These are phyloP conservation scores for Malurus leucopterus DNA, from an alignment of 2,797 vertebrate species.

Conservation along the genomic window DNA sequence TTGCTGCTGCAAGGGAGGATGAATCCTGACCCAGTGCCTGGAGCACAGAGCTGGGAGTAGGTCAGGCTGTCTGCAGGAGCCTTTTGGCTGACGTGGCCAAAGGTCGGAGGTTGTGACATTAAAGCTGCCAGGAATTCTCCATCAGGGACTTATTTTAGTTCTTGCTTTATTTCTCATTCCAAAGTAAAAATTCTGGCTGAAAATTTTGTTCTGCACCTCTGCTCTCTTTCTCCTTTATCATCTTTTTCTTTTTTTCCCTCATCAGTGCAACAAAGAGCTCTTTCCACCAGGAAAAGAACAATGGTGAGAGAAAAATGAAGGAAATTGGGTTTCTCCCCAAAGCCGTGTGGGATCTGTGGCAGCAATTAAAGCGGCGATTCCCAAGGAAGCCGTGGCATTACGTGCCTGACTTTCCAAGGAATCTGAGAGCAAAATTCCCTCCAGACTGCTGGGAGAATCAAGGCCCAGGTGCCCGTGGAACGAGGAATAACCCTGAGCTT, in stretches of 20 bases:
- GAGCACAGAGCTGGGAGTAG: neutral
- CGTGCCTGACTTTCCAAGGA: neutral
- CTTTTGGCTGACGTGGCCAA: neutral
- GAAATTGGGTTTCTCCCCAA: neutral
- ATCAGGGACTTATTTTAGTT: neutral
- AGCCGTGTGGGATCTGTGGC: neutral
- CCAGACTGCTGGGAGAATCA: neutral
- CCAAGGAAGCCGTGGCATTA: neutral
- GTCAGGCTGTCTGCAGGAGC: neutral
- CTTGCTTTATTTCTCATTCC: neutral
- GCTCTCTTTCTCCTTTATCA: neutral
- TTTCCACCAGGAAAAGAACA: neutral
- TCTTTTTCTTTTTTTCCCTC: neutral
- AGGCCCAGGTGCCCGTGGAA: neutral
- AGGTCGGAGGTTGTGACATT: neutral
- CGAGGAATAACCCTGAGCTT: neutral
- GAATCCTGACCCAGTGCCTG: neutral
- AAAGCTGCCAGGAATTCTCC: constrained; percentile 1
- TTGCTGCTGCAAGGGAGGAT: neutral
- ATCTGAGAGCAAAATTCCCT: neutral
- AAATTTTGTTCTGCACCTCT: neutral
- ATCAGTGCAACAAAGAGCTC: neutral
- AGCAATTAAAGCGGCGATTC: neutral
- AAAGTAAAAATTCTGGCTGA: neutral
- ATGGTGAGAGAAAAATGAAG: neutral